phyloP scores from a whole-genome alignment of 1,140 invertebrate genomes.

The Pseudomyrmex dendroicus region DNA sequence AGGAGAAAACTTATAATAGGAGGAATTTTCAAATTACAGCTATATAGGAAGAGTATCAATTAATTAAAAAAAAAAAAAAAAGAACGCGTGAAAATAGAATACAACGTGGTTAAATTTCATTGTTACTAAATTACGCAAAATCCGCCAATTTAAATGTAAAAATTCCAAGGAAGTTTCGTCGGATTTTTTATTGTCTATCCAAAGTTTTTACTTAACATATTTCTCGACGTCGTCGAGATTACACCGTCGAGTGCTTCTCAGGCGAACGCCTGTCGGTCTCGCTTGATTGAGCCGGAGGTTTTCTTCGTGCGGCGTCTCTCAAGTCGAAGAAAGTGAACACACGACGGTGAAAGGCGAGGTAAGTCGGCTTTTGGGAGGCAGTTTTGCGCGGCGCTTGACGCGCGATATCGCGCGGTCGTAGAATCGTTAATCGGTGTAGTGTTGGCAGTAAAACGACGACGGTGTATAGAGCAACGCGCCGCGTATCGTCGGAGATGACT shows the following conservation, averaged over 20 bases:
- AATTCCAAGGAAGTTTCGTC: no score
- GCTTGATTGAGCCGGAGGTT: neutral
- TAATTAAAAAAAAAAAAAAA: no score
- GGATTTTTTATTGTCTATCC: no score
- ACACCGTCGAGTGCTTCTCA: no score
- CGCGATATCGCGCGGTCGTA: slow-evolving; percentile 1
- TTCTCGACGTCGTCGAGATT: neutral
- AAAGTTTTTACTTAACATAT: neutral
- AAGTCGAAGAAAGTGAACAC: neutral
- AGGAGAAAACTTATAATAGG: no score
- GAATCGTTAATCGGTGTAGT: slow-evolving; percentile 21
- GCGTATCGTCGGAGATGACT: neutral
- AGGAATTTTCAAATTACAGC: no score
- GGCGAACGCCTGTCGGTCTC: neutral
- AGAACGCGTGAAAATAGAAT: no score
- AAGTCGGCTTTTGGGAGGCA: slow-evolving; percentile 2
- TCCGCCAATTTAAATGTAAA: no score
- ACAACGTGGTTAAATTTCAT: no score
- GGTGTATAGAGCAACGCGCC: neutral
- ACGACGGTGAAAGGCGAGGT: slow-evolving; percentile 32
- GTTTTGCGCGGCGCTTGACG: slow-evolving; percentile 11
- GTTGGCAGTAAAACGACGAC: slow-evolving; percentile 11
- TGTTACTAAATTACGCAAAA: no score
- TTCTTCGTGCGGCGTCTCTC: neutral
- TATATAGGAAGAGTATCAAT: no score